Base-by-base conservation (phyloP, 2,797 vertebrate genomes). In the Chaetophractus vellerosus region DNA sequence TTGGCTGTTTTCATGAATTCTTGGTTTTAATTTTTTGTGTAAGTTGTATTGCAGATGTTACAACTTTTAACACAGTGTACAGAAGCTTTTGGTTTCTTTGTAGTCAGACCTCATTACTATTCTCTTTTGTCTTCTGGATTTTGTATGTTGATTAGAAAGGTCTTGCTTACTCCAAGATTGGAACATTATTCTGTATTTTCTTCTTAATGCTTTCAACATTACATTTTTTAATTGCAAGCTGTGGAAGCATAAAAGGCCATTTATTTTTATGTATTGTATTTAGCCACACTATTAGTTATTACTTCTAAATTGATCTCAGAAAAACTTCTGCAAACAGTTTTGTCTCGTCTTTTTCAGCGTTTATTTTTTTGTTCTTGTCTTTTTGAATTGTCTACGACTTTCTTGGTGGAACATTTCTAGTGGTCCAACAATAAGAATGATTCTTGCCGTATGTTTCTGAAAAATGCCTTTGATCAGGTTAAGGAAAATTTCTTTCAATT, bases 401-500 rank as follows among this genome's bases (percentile, higher is more conserved):
- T 50, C 57, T 79, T n/a, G 69, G 59, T 78, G 41, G 68, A 57
- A 50, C 68, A 82, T 69, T 96, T 76, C 15, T 28, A 28, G 64
- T 89, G 31, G 93, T 75, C 24, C 23, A 36, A 16, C 16, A 68
- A 5, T 48, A 52, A 45, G n/a, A 45, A 38, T 26, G 84, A 8
- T 93, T 55, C 80, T 85, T 92, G 66, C 63, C 11, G 38, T 33
- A 81, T 68, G 6, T 69, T 86, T 83, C 28, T 68, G 69, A 86
- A 88, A 80, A 59, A 57, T 75, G 45, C 4, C 52, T 91, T 78
- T 74, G 33, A 50, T 89, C 26, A 68, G 31, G 1, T 75, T 90
- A 88, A 78, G 91, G 41, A 45, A 91, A 15, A 48, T 88, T 94
- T 92, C 75, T n/a, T 88, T 87, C 24, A 85, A 14, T 68, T 92